Evolutionary conservation across 2,113 vertebrate species (phyloP).

Genomic region (Scytalopus superciliaris): DNA sequence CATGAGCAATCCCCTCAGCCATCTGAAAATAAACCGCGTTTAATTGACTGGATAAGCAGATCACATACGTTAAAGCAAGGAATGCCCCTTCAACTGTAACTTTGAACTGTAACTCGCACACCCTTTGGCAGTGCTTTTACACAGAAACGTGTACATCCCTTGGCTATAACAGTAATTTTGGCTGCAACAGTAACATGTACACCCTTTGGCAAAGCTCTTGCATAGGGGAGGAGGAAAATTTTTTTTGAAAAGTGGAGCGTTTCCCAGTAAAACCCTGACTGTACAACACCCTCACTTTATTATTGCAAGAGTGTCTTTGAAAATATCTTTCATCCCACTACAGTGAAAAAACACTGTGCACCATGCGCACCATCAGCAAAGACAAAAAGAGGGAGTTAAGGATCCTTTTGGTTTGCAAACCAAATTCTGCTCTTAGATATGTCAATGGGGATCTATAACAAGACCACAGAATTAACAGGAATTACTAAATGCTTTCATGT

Average conservation of each 20-base stretch:
- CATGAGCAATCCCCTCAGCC: slow-evolving; percentile 48
- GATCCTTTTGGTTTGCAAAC: neutral
- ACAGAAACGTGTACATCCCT: slow-evolving; percentile 57
- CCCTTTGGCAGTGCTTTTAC: slow-evolving; percentile 42
- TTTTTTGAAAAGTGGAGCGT: neutral
- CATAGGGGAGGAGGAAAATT: neutral
- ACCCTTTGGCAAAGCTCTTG: slow-evolving; percentile 51
- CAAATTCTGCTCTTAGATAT: neutral
- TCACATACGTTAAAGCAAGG: slow-evolving; percentile 57
- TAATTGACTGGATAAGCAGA: slow-evolving; percentile 66
- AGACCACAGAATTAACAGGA: neutral
- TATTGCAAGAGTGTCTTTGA: neutral
- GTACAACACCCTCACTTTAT: neutral
- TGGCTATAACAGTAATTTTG: slow-evolving; percentile 72
- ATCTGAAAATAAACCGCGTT: slow-evolving; percentile 40
- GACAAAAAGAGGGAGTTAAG: neutral
- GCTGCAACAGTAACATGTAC: slow-evolving; percentile 57
- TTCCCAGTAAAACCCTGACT: slow-evolving; percentile 1
- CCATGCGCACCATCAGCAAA: neutral
- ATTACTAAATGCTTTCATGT: neutral
- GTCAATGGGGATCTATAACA: neutral
- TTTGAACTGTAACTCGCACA: slow-evolving; percentile 60
- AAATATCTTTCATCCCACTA: neutral
- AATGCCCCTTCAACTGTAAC: slow-evolving; percentile 70
- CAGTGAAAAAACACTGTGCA: neutral